phyloP scores from a whole-genome alignment of 2,797 vertebrate species.

The Catamblyrhynchus diadema region DNA sequence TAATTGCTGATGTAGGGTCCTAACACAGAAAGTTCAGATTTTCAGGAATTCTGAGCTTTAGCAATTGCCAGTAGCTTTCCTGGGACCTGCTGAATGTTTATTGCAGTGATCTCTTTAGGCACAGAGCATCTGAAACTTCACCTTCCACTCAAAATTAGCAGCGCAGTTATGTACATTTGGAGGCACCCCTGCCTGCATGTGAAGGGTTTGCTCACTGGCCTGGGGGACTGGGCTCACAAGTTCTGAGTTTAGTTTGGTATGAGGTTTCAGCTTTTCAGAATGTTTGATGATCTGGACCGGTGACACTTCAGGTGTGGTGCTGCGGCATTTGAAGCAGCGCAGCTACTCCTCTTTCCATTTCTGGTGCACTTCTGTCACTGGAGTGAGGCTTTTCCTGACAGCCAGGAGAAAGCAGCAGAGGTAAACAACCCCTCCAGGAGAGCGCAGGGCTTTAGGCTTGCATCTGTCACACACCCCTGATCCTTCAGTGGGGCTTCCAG shows the following conservation, averaged over 20 bases:
- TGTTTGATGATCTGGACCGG: neutral
- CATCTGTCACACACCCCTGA: neutral
- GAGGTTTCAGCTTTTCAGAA: neutral
- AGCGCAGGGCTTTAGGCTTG: neutral
- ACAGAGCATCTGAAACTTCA: neutral
- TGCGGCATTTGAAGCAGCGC: neutral
- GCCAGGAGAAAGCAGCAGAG: neutral
- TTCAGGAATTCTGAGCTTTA: neutral
- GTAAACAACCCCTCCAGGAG: neutral
- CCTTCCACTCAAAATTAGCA: neutral
- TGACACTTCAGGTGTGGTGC: neutral
- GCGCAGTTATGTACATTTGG: neutral
- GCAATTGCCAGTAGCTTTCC: neutral
- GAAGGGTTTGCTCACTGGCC: neutral
- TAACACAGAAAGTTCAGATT: neutral
- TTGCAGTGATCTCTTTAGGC: neutral
- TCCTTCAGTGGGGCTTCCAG: neutral
- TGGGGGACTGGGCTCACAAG: neutral
- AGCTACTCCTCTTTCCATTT: neutral
- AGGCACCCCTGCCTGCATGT: neutral
- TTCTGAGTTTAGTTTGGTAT: neutral
- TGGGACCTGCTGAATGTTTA: neutral
- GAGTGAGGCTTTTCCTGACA: neutral
- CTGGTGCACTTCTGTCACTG: neutral
- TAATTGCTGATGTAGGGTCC: neutral